Conservation (phyloP, 1,140 invertebrate species). For the Dryas iulia region DNA sequence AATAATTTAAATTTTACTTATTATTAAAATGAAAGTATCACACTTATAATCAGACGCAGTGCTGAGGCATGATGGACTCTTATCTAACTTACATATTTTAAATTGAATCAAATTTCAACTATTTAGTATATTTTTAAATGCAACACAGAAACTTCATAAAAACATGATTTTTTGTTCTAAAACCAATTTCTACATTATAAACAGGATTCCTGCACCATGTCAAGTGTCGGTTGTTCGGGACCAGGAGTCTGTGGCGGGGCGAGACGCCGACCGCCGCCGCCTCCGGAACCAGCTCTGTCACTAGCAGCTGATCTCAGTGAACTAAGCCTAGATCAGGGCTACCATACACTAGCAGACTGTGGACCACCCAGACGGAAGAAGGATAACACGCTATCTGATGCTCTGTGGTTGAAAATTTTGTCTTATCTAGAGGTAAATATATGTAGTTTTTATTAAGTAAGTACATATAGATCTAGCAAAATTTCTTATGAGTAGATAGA, state of each 20-base stretch:
- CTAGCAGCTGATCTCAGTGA: slow-evolving; percentile 69
- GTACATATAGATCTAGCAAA: background rate
- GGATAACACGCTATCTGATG: slow-evolving; percentile 62
- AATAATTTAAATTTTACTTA: too few relatives aligned
- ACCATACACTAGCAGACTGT: slow-evolving; percentile 85
- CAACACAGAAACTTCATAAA: too few relatives aligned
- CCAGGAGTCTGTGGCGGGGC: slow-evolving; percentile 67
- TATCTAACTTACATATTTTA: too few relatives aligned
- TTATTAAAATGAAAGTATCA: too few relatives aligned
- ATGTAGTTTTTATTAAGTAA: background rate
- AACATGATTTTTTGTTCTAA: too few relatives aligned
- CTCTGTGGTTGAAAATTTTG: slow-evolving; percentile 65
- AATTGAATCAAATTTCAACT: too few relatives aligned
- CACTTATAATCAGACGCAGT: too few relatives aligned
- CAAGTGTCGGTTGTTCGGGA: slow-evolving; percentile 66
- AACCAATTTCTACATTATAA: too few relatives aligned
- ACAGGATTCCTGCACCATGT: slow-evolving; percentile 62
- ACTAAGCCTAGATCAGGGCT: slow-evolving; percentile 87
- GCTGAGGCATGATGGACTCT: too few relatives aligned
- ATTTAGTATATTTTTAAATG: too few relatives aligned
- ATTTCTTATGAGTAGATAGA: too few relatives aligned
- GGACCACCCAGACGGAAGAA: slow-evolving; percentile 57
- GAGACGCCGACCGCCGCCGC: slow-evolving; percentile 60
- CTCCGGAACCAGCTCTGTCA: slow-evolving; percentile 62
- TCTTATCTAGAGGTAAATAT: slow-evolving; percentile 58